These are phyloP conservation scores for Xanthia togata DNA, from an alignment of 2,888 invertebrate species.

Conservation along the genomic window DNA sequence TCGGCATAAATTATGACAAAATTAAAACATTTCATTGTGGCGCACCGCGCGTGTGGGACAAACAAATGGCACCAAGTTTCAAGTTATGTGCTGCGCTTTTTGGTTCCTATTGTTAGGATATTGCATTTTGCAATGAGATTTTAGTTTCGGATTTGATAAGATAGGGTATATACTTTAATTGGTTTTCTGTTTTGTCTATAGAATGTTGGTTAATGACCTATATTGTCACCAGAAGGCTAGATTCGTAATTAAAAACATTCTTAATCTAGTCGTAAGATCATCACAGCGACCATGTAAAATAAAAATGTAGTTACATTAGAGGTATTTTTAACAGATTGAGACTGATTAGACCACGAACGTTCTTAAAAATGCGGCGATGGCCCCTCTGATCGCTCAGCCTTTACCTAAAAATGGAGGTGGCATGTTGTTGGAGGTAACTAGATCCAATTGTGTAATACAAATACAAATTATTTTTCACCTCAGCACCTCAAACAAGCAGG, in stretches of 20 bases:
- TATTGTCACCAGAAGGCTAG: neutral
- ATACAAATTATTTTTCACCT: neutral
- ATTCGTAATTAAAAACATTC: too few relatives aligned
- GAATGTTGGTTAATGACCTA: neutral
- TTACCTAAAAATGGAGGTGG: neutral
- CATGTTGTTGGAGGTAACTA: neutral
- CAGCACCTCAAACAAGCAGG: too few relatives aligned
- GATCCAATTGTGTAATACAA: neutral
- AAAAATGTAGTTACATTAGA: too few relatives aligned
- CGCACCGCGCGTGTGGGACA: conserved; percentile 47
- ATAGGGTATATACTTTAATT: conserved; percentile 11
- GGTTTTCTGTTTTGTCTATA: neutral
- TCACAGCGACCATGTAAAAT: too few relatives aligned
- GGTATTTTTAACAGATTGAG: too few relatives aligned
- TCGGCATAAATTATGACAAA: conserved; percentile 67
- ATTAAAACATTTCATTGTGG: conserved; percentile 70
- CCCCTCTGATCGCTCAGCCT: neutral
- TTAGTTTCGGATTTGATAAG: conserved; percentile 18
- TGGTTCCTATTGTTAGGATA: conserved; percentile 24
- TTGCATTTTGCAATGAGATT: conserved; percentile 26
- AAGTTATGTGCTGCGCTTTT: conserved; percentile 50
- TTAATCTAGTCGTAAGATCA: too few relatives aligned
- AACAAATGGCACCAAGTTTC: conserved; percentile 48
- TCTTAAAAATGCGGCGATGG: too few relatives aligned
- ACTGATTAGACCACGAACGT: too few relatives aligned